phyloP scores from a whole-genome alignment of 2,888 invertebrate genomes.

The Iselma pallidipennis region DNA sequence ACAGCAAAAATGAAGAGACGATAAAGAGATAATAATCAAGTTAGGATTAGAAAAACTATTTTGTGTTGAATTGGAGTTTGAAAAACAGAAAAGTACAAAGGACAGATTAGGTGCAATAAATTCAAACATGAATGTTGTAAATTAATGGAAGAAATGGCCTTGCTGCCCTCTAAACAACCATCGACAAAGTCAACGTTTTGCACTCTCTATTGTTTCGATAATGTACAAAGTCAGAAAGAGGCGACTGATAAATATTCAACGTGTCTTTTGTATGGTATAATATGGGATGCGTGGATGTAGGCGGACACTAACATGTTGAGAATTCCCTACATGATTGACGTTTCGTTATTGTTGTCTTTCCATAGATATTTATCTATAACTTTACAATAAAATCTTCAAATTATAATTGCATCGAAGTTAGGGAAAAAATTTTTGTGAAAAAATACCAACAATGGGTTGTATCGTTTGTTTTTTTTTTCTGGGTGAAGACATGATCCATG shows the following conservation, averaged over 20 bases:
- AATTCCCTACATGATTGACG: neutral
- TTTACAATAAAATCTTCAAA: neutral
- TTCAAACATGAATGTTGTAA: too few relatives aligned
- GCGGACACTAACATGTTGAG: neutral
- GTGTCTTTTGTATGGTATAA: neutral
- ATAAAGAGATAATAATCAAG: too few relatives aligned
- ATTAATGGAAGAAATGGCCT: too few relatives aligned
- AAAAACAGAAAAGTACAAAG: too few relatives aligned
- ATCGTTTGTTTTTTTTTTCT: too few relatives aligned
- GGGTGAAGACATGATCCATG: slow-evolving; percentile 26
- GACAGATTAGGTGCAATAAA: too few relatives aligned
- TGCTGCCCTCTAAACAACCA: neutral
- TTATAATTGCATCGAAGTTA: too few relatives aligned
- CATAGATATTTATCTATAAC: neutral
- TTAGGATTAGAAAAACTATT: too few relatives aligned
- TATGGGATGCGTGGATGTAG: neutral
- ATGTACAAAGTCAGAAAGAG: neutral
- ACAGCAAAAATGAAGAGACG: too few relatives aligned
- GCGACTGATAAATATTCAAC: neutral
- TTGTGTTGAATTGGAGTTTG: too few relatives aligned
- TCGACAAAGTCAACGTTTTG: neutral
- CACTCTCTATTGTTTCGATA: neutral
- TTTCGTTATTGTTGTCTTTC: neutral
- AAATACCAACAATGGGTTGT: too few relatives aligned
- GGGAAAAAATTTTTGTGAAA: too few relatives aligned